phyloP scores from a whole-genome alignment of 2,113 vertebrate species.

The Phasianus colchicus region DNA sequence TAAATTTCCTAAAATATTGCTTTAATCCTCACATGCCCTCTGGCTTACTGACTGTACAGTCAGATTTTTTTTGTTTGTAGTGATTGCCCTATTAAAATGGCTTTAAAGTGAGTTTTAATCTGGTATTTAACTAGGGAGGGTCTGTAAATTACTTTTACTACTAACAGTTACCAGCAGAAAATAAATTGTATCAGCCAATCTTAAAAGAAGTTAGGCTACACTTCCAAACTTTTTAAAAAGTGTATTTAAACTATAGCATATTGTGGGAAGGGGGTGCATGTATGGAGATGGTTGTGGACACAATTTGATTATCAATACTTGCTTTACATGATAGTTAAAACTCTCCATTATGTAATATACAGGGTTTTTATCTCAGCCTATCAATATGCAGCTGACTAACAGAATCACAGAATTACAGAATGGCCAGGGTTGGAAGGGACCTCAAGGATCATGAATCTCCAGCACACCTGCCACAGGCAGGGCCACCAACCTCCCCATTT shows the following conservation, averaged over 20 bases:
- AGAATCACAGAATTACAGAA: too few relatives aligned
- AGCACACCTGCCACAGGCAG: too few relatives aligned
- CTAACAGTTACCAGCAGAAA: background rate
- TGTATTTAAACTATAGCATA: background rate
- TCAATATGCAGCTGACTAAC: background rate
- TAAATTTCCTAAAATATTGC: background rate
- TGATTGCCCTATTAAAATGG: background rate
- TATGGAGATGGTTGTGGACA: background rate
- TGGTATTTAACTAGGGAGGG: background rate
- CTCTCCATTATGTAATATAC: background rate
- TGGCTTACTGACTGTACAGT: background rate
- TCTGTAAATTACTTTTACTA: background rate
- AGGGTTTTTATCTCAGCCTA: background rate
- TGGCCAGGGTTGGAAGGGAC: too few relatives aligned
- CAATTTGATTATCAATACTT: background rate
- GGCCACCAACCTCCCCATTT: too few relatives aligned
- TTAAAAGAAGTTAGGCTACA: background rate
- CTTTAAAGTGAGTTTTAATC: background rate
- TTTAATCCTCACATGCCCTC: background rate
- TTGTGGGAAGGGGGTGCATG: background rate
- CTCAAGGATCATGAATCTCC: too few relatives aligned
- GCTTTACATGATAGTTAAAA: background rate
- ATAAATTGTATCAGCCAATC: background rate
- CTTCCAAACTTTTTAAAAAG: background rate
- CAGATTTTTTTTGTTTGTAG: background rate